These are phyloP conservation scores for Axis porcinus DNA, from an alignment of 2,113 vertebrate species.

Conservation along the genomic window DNA sequence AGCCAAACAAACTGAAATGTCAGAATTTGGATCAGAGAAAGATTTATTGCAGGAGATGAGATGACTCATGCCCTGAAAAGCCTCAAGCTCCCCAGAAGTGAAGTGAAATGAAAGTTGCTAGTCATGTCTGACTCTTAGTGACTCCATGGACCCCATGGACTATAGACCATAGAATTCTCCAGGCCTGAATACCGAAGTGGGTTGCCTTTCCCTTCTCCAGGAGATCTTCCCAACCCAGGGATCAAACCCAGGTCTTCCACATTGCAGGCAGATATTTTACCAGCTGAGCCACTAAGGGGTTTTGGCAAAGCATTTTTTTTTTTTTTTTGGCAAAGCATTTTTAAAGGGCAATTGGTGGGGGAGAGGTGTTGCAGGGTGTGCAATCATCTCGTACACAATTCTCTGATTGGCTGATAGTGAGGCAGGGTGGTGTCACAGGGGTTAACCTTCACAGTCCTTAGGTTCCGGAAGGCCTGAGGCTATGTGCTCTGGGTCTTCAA, in stretches of 20 bases:
- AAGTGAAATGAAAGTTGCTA: neutral
- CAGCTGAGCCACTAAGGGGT: neutral
- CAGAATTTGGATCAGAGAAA: neutral
- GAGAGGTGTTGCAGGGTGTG: neutral
- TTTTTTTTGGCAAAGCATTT: neutral
- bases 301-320: neutral
- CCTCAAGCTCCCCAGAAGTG: neutral
- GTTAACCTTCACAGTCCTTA: neutral
- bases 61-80: neutral
- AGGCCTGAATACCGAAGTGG: neutral
- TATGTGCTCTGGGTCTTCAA: neutral
- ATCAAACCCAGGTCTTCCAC: neutral
- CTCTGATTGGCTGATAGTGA: neutral
- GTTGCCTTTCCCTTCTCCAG: neutral
- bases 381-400: fast-evolving
- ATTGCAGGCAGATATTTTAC: neutral
- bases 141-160: neutral
- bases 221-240: neutral
- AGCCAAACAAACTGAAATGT: neutral
- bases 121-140: neutral
- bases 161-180: neutral
- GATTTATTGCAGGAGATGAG: neutral
- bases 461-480: neutral
- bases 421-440: neutral
- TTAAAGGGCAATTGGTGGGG: neutral